Conservation (phyloP, 1,140 invertebrate species). For the Drosophila parabipectinata region DNA sequence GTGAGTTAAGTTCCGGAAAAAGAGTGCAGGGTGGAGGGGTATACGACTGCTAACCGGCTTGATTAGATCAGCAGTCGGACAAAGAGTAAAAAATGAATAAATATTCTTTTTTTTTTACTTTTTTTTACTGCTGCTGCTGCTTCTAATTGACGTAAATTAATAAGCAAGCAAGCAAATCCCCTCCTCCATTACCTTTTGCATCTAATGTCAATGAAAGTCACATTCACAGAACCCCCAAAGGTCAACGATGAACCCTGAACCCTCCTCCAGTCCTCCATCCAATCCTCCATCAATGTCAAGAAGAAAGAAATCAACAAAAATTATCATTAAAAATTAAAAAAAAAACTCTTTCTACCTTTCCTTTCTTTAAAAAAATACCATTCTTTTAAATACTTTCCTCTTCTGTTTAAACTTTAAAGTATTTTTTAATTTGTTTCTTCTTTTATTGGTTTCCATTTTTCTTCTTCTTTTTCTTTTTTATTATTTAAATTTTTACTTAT, state of each 20-base stretch:
- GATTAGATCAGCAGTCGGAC: slow-evolving; percentile 48
- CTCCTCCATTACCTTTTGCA: background rate
- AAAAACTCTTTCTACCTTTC: background rate
- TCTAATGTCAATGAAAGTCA: slow-evolving; percentile 53
- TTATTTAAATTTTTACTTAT: slow-evolving; percentile 31
- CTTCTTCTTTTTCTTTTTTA: slow-evolving; percentile 4
- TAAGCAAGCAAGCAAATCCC: slow-evolving; percentile 31
- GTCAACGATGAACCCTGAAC: slow-evolving; percentile 18
- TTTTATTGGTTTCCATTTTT: slow-evolving; percentile 18
- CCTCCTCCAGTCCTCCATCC: background rate
- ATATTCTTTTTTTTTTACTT: slow-evolving; percentile 23
- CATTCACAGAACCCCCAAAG: slow-evolving; percentile 41
- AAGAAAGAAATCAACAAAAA: background rate
- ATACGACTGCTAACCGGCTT: slow-evolving; percentile 15
- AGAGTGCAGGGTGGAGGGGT: slow-evolving; percentile 2
- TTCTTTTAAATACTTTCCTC: slow-evolving; percentile 58
- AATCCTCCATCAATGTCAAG: slow-evolving; percentile 35
- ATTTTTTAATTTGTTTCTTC: slow-evolving; percentile 71
- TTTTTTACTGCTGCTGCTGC: slow-evolving; percentile 6
- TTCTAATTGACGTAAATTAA: slow-evolving; percentile 58
- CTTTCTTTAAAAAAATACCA: slow-evolving; percentile 8
- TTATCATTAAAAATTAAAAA: slow-evolving; percentile 19
- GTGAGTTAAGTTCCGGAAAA: background rate
- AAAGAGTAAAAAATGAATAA: slow-evolving; percentile 47
- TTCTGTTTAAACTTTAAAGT: slow-evolving; percentile 60